Percentiles rank a stretch among this genome's conserved stretches.
phyloP scores from a whole-genome alignment of 1,140 invertebrate genomes.

The Eueides isabella region DNA sequence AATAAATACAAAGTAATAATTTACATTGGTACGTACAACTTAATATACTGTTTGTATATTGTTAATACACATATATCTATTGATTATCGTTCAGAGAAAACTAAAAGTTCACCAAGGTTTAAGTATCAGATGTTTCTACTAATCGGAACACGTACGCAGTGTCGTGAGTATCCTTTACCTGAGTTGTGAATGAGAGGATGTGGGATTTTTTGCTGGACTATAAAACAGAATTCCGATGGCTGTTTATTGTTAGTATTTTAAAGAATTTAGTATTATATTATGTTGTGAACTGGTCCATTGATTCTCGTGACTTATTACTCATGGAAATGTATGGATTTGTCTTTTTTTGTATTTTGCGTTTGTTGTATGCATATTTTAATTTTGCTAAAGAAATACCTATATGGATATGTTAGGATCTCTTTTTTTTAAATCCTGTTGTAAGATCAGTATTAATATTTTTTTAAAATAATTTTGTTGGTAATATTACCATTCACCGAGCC shows the following conservation, averaged over 20 bases:
- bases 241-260: slow-evolving; percentile 20
- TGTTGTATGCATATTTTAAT: background rate
- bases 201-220: slow-evolving; percentile 31
- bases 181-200: slow-evolving; percentile 43
- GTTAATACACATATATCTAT: too few species aligned
- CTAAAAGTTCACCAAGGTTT: slow-evolving; percentile 25
- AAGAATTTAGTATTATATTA: slow-evolving; percentile 10
- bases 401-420: too few species aligned
- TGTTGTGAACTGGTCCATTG: background rate
- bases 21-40: too few species aligned
- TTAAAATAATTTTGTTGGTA: too few species aligned
- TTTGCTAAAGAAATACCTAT: background rate
- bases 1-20: too few species aligned
- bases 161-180: slow-evolving; percentile 38
- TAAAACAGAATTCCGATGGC: slow-evolving; percentile 33
- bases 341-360: background rate
- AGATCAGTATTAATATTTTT: too few species aligned
- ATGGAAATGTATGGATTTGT: background rate
- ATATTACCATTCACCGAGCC: too few species aligned
- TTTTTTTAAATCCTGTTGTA: too few species aligned
- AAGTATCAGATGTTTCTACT: slow-evolving; percentile 6
- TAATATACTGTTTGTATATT: too few species aligned
- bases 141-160: slow-evolving; percentile 32
- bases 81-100: background rate
- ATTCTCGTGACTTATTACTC: background rate